Conservation (phyloP, 2,888 invertebrate species). For the Molorchus minor region DNA sequence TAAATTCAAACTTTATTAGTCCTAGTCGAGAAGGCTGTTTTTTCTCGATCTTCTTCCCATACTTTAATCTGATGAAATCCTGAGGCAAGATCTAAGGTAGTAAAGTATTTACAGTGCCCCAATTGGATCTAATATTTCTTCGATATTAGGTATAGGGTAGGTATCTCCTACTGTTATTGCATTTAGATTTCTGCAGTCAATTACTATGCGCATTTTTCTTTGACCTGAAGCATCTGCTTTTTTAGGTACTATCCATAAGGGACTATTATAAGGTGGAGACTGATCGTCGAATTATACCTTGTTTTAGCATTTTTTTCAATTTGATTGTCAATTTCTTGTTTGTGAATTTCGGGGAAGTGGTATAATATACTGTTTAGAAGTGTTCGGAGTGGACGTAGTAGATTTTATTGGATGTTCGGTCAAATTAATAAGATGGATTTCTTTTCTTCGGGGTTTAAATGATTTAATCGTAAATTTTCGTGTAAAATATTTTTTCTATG, state of each 20-base stretch:
- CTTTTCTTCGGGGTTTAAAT: conserved; percentile 11
- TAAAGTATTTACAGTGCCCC: background rate
- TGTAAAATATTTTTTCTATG: background rate
- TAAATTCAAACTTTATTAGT: background rate
- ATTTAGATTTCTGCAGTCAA: background rate
- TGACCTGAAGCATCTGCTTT: background rate
- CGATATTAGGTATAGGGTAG: background rate
- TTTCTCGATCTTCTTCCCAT: background rate
- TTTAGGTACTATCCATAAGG: background rate
- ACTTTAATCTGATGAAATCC: background rate
- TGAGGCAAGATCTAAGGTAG: background rate
- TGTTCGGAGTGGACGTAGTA: background rate
- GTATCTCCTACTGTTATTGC: background rate
- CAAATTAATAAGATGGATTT: background rate
- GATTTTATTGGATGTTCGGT: background rate
- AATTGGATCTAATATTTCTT: background rate
- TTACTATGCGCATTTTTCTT: background rate
- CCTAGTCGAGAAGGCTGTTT: conserved; percentile 31
- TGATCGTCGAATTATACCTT: background rate
- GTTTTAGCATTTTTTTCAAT: background rate
- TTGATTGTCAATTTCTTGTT: background rate
- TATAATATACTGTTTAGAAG: background rate
- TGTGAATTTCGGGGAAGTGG: background rate
- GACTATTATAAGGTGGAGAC: background rate
- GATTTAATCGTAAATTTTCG: conserved; percentile 4